phyloP scores from a whole-genome alignment of 2,113 vertebrate species.

The Dasyurus viverrinus region DNA sequence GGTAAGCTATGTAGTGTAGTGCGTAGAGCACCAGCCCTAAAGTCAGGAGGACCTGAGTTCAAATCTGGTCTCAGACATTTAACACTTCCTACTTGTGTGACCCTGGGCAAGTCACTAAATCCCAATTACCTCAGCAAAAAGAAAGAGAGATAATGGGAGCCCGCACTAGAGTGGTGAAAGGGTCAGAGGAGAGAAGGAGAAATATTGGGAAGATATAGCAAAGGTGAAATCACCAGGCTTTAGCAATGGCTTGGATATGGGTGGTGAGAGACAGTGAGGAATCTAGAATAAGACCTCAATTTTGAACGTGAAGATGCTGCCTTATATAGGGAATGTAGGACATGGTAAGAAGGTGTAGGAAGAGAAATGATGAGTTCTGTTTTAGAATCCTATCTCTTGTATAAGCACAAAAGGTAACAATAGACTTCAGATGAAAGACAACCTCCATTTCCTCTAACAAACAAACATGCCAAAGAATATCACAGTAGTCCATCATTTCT shows the following conservation, averaged over 20 bases:
- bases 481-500: no score
- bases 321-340: not conserved
- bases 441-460: not conserved
- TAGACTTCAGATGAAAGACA: not conserved
- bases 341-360: not conserved
- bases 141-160: no score
- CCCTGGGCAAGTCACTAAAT: no score
- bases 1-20: no score
- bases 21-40: no score
- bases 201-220: not conserved
- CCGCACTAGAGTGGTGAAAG: not conserved
- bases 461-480: not conserved
- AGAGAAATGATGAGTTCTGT: no score
- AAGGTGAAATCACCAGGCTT: not conserved
- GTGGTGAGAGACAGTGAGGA: not conserved
- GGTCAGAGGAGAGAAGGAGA: not conserved
- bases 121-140: no score
- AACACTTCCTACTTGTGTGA: no score
- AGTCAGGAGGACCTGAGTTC: no score
- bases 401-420: not conserved
- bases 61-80: no score
- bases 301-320: not conserved
- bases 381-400: not conserved
- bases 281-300: not conserved
- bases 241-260: not conserved